Evolutionary conservation across 2,888 invertebrate species (phyloP).

Genomic region (Pollenia labialis): DNA sequence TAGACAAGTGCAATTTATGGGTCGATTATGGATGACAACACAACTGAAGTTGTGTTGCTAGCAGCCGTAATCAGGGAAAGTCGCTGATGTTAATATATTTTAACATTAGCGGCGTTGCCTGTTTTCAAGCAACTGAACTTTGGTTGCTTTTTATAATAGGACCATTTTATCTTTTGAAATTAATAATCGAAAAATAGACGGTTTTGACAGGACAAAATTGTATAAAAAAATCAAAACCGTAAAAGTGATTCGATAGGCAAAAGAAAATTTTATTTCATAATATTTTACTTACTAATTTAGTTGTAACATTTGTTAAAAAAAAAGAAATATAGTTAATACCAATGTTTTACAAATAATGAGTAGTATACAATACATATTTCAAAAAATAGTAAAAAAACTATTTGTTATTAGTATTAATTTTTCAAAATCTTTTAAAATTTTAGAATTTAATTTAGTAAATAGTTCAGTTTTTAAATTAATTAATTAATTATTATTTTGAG

Average conservation of each 20-base stretch:
- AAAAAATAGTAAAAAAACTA: constrained; percentile 64
- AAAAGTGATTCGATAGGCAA: background rate
- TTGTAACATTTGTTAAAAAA: constrained; percentile 31
- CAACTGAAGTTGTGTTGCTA: too few species aligned
- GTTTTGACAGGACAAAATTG: constrained; percentile 3
- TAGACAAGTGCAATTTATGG: background rate
- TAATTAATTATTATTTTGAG: constrained; percentile 45
- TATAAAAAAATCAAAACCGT: background rate
- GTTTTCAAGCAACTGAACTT: too few species aligned
- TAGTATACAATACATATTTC: constrained; percentile 63
- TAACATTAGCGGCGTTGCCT: too few species aligned
- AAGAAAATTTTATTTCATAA: constrained; percentile 30
- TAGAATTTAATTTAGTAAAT: constrained; percentile 57
- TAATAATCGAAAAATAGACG: background rate
- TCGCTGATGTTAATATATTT: too few species aligned
- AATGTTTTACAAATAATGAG: constrained; percentile 60
- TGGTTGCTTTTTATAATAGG: too few species aligned
- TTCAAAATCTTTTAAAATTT: constrained; percentile 45
- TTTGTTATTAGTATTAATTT: constrained; percentile 48
- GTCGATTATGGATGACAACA: too few species aligned
- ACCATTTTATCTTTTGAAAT: background rate
- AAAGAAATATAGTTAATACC: constrained; percentile 36
- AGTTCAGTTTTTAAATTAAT: constrained; percentile 61
- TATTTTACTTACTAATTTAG: constrained; percentile 12
- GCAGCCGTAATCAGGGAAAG: too few species aligned